Percentiles rank a stretch among this genome's conserved stretches.
These are phyloP conservation scores for Musca vetustissima DNA, from an alignment of 1,140 invertebrate genomes.

Conservation along the genomic window DNA sequence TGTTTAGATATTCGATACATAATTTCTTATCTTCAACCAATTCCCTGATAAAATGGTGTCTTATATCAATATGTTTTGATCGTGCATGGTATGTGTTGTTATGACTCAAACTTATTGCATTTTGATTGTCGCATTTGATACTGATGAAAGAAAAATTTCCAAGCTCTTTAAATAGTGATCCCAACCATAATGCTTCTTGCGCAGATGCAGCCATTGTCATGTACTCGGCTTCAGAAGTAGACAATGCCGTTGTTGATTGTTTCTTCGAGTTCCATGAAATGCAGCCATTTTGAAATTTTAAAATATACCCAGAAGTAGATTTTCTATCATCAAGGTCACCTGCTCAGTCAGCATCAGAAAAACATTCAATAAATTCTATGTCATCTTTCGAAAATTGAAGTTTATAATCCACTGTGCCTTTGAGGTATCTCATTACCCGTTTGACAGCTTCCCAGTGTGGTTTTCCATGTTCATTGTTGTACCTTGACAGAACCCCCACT, in stretches of 20 bases:
- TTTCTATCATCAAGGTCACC: conserved; percentile 30
- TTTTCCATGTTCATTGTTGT: conserved; percentile 33
- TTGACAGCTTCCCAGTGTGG: conserved; percentile 46
- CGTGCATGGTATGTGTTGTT: conserved; percentile 19
- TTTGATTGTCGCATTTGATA: background rate
- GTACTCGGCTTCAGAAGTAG: conserved; percentile 48
- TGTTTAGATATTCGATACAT: background rate
- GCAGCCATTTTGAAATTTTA: conserved; percentile 31
- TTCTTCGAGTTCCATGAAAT: conserved; percentile 45
- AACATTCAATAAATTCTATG: conserved; percentile 19
- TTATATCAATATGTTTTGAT: background rate
- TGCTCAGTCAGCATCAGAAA: conserved; percentile 34
- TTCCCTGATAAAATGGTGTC: background rate
- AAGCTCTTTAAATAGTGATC: too few relatives aligned
- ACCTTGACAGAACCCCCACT: conserved; percentile 37
- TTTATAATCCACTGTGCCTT: conserved; percentile 36
- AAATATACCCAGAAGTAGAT: conserved; percentile 48
- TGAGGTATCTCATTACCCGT: conserved; percentile 49
- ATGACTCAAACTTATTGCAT: background rate
- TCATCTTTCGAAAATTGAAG: conserved; percentile 3
- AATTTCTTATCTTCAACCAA: background rate
- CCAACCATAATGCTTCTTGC: too few relatives aligned
- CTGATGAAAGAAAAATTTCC: background rate
- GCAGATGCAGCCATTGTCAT: conserved; percentile 37
- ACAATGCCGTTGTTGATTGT: conserved; percentile 43